Evolutionary conservation across 1,140 invertebrate species (phyloP), one percentile per base, ranked within the genome.

Genomic region (Heterodera schachtii): DNA sequence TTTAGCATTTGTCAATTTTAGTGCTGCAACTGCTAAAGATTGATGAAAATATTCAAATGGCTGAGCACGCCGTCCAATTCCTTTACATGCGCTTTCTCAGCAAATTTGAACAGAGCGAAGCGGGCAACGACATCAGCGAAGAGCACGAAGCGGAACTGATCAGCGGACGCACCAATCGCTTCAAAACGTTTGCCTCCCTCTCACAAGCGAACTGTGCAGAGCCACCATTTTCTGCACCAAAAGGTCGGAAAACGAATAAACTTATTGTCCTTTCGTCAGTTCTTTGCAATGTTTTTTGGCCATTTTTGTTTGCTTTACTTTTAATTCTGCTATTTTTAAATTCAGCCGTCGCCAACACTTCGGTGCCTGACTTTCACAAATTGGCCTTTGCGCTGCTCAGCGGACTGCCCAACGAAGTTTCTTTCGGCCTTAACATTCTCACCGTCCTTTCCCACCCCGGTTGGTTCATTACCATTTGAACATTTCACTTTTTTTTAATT

Each of bases 381-480:
- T 91, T 99, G 16, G 93, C 95, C 41, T 92, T 97, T 47, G 96
- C 96, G 0, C 91, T 99, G 8, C 90, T 96, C 31, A 96, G 95
- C 57, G 96, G 96, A 1, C 92, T 99, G 85, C 96, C 97, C 19
- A 99, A 99, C 90, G 97, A 99, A 91, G 95, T 98, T 90, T 96
- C 98, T 90, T 96, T 98, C 91, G 96, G 96, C 3, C 94, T 99
- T 77, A 98, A 98, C 91, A 95, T 98, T 0, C 97, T 96, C 90
- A 97, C 95, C 0, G 91, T 99, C 73, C 91, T 99, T 82, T 96
- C 95, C 41, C 96, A 96, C 86, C 96, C 98, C 89, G 94, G 95
- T 57, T 78, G 1, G 31, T 67, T 64, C 60, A 19, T 78, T n/a
- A 5, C 8, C 47, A 43, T 78, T n/a, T 44, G 6, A 5, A 41